phyloP scores from a whole-genome alignment of 2,888 invertebrate genomes.

The Augochlorella aurata region DNA sequence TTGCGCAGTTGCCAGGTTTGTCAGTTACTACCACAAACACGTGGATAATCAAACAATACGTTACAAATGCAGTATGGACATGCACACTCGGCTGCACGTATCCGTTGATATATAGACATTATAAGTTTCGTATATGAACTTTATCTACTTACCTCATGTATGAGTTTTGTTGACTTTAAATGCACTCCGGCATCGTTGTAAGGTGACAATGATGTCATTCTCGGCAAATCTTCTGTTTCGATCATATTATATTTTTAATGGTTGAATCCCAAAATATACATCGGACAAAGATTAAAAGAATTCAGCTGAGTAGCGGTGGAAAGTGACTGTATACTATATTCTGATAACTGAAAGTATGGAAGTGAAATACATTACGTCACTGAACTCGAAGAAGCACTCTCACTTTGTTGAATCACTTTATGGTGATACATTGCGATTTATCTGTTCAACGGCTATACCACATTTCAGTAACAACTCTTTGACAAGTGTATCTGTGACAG shows the following conservation, averaged over 20 bases:
- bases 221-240: constrained; percentile 83
- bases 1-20: constrained; percentile 63
- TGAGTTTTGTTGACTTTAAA: constrained; percentile 60
- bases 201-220: constrained; percentile 84
- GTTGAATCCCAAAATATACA: neutral
- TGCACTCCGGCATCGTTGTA: constrained; percentile 29
- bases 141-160: constrained; percentile 63
- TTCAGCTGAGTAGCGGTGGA: constrained; percentile 4
- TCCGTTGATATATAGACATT: neutral
- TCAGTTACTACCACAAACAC: neutral
- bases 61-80: neutral
- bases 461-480: neutral
- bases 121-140: constrained; percentile 13
- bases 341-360: constrained; percentile 15
- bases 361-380: constrained; percentile 43
- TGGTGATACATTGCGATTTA: neutral
- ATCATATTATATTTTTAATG: constrained; percentile 59
- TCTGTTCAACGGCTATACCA: neutral
- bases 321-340: constrained; percentile 11
- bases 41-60: constrained; percentile 15
- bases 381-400: constrained; percentile 22
- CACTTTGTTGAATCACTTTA: constrained; percentile 12
- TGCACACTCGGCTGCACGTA: neutral
- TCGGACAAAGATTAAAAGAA: constrained; percentile 2
- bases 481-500: constrained; percentile 2